Evolutionary conservation across 2,888 invertebrate genomes (phyloP).

Genomic region (Cataglyphis livida): DNA sequence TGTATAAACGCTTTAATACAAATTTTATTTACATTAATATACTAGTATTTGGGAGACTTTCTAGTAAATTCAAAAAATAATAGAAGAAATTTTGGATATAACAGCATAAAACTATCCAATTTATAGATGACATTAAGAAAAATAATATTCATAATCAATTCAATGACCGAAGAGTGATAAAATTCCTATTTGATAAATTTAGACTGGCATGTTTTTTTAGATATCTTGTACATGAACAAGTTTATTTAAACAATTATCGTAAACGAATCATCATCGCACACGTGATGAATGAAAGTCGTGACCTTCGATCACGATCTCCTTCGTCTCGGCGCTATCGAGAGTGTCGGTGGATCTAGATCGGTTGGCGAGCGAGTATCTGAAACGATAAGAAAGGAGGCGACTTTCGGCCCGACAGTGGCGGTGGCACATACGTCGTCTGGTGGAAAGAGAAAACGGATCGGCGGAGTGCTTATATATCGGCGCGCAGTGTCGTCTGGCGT

Average conservation of each 20-base stretch:
- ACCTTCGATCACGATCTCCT: background rate
- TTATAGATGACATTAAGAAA: background rate
- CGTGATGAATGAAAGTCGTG: background rate
- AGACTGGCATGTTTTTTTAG: background rate
- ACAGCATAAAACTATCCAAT: background rate
- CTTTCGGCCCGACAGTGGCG: constrained; percentile 40
- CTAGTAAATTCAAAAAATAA: background rate
- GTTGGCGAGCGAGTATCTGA: background rate
- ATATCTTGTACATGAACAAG: no score
- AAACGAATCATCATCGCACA: background rate
- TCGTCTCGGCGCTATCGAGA: background rate
- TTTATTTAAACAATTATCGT: background rate
- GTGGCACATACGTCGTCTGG: constrained; percentile 10
- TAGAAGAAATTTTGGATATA: background rate
- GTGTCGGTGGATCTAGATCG: constrained; percentile 5
- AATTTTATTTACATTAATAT: background rate
- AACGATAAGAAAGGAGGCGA: constrained; percentile 36
- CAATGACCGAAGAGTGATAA: background rate
- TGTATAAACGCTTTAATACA: background rate
- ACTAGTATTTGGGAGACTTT: background rate
- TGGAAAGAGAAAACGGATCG: constrained; percentile 23
- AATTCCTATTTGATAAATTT: background rate
- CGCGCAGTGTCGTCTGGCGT: constrained; percentile 67
- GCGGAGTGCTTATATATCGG: background rate
- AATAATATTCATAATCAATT: background rate